These are phyloP conservation scores for Pentalonia nigronervosa DNA, from an alignment of 1,140 invertebrate genomes.

Conservation along the genomic window DNA sequence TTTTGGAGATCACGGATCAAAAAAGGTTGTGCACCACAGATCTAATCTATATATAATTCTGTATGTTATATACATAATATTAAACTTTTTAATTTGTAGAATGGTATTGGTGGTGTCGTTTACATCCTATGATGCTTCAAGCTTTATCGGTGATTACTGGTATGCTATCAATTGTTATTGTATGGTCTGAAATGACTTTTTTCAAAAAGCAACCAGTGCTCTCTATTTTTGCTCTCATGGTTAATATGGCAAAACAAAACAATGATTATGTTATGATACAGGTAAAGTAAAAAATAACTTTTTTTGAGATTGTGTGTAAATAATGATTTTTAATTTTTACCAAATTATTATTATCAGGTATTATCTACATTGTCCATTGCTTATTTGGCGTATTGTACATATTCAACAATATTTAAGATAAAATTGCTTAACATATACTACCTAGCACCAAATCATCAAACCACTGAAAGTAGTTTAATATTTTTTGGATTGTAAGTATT, in stretches of 20 bases:
- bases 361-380: slow-evolving; percentile 89
- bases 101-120: slow-evolving; percentile 94
- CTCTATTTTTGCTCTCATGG: slow-evolving; percentile 93
- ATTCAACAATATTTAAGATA: slow-evolving; percentile 96
- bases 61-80: background rate
- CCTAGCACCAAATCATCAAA: slow-evolving; percentile 95
- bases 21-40: too few relatives aligned
- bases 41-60: background rate
- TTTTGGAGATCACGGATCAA: too few relatives aligned
- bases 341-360: slow-evolving; percentile 68
- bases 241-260: slow-evolving; percentile 78
- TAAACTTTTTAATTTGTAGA: slow-evolving; percentile 69
- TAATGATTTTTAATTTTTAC: background rate
- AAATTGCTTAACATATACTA: slow-evolving; percentile 96
- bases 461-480: slow-evolving; percentile 97
- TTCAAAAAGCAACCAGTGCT: slow-evolving; percentile 90
- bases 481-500: slow-evolving; percentile 87
- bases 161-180: slow-evolving; percentile 85
- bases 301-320: background rate
- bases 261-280: slow-evolving; percentile 97
- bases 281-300: slow-evolving; percentile 68
- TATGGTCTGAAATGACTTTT: slow-evolving; percentile 99
- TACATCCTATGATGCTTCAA: slow-evolving; percentile 80
- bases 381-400: slow-evolving; percentile 96
- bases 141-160: slow-evolving; percentile 76